These are phyloP conservation scores for Drosophila demipolita DNA, from an alignment of 2,888 invertebrate genomes.

Conservation along the genomic window DNA sequence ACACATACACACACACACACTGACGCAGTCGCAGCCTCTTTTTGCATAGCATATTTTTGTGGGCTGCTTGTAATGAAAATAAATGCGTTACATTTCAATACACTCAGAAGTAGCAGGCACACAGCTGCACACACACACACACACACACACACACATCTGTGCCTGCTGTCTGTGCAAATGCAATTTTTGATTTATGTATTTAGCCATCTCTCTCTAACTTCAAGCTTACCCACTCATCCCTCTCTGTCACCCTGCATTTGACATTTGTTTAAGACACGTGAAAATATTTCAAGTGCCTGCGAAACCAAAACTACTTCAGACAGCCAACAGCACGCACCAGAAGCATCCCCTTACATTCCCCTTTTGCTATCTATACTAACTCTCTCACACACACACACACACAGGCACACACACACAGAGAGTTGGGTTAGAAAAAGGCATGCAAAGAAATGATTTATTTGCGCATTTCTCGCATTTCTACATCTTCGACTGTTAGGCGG, in stretches of 20 bases:
- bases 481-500: conserved; percentile 64
- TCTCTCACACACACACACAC: conserved; percentile 12
- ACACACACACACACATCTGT: conserved; percentile 18
- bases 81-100: conserved; percentile 82
- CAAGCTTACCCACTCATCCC: neutral
- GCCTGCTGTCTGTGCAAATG: conserved; percentile 37
- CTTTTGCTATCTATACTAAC: conserved; percentile 48
- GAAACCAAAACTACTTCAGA: conserved; percentile 69
- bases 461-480: conserved; percentile 76
- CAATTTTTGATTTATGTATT: conserved; percentile 77
- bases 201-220: conserved; percentile 9
- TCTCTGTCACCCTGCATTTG: conserved; percentile 60
- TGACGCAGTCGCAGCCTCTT: conserved; percentile 17
- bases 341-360: conserved; percentile 5
- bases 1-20: neutral
- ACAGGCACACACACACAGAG: conserved; percentile 1
- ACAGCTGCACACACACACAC: neutral
- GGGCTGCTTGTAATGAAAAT: conserved; percentile 75
- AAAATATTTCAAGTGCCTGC: conserved; percentile 80
- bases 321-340: conserved; percentile 32
- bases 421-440: conserved; percentile 56
- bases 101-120: conserved; percentile 50
- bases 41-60: conserved; percentile 74
- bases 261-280: conserved; percentile 83
- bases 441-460: conserved; percentile 83